Base-by-base conservation (phyloP, 2,797 vertebrate species). In the Champsocephalus esox region DNA sequence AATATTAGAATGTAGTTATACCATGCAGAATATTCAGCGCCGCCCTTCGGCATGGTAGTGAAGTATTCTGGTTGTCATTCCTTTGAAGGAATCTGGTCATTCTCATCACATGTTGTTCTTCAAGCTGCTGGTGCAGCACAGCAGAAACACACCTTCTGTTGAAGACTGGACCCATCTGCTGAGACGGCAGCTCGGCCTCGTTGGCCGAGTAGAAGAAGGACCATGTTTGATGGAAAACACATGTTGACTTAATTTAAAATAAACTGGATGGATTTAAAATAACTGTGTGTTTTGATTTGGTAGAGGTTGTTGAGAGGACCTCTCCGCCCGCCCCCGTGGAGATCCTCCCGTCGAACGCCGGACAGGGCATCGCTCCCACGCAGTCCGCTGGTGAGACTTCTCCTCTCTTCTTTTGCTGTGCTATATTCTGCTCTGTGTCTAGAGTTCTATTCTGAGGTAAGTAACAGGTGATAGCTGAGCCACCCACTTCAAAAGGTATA, bases 341-440 rank as follows among this genome's bases (percentile, higher is more conserved):
- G 88, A 91, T 99, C 78, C 95, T 96, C 71, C 98, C 97, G 1
- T 96, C 96, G 0, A 98, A 97, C 52, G 97, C 96, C 48, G 98
- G 97, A 87, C 98, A 99, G 93, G 96, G 96, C 87, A 97, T 99
- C 57, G 96, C 96, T 34, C 97, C 97, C 58, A 98, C 97, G 63
- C 97, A 98, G 92, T 94, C 96, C 75, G 96, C 96, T 89, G 98
- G 98, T 99, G 87, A 87, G 73, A 79, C n/a, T 57, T 75, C 6
- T 17, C 45, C 9, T 38, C 7, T 51, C 19, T 19, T n/a, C 5
- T 9, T 55, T 28, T 13, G 12, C 9, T 32, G 2, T 46, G 2
- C 3, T 16, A n/a, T 49, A 0, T 38, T 48, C 19, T 48, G 0
- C 0, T 17, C 52, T 59, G 12, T 41, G 34, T 9, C 54, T 14